Base-by-base conservation (phyloP, 37 sponge, comb jelly and placozoan species). In the Mnemiopsis leidyi region DNA sequence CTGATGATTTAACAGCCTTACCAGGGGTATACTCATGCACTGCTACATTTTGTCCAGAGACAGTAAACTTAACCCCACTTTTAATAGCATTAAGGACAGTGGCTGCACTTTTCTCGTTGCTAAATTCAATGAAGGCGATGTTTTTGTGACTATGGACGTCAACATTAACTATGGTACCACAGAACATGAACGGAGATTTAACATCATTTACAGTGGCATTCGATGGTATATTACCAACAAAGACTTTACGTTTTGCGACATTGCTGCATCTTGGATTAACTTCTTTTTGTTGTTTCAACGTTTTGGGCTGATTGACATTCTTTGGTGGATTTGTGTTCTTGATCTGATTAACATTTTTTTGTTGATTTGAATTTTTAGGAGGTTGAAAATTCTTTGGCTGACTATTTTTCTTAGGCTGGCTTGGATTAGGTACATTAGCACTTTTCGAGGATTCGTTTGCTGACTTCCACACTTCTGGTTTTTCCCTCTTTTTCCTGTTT, bases 91-190 rank as follows among this genome's bases (percentile, higher is more conserved):
- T 33, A 1, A 85, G 90, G 0, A 39, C 48, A 23, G 16, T 39
- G 21, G 32, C 39, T 39, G 35, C 32, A 5, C 24, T 5, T 3
- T 23, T 38, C 25, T 40, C 61, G 35, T 20, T 25, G 0, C 16
- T 9, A 26, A 85, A 85, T 39, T 85, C 36, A 20, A 85, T 37
- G 39, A 85, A 85, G 0, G 90, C 90, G 39, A 85, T 85, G 36
- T 85, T 38, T 85, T 85, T 85, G 36, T 31, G 30, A 1, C 20
- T 26, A 39, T 23, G 36, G 13, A 85, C 32, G 25, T 85, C 90
- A 39, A 85, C 48, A n/a, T 26, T 85, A 13, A 32, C 35, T 21
- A 85, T 85, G 32, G 32, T 39, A 28, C 90, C 90, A n/a, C 36
- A 28, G 25, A 40, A 40, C 32, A 1, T 29, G 61, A 85, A 39